Base-by-base conservation (phyloP, 1,140 invertebrate species). In the Musca domestica region DNA sequence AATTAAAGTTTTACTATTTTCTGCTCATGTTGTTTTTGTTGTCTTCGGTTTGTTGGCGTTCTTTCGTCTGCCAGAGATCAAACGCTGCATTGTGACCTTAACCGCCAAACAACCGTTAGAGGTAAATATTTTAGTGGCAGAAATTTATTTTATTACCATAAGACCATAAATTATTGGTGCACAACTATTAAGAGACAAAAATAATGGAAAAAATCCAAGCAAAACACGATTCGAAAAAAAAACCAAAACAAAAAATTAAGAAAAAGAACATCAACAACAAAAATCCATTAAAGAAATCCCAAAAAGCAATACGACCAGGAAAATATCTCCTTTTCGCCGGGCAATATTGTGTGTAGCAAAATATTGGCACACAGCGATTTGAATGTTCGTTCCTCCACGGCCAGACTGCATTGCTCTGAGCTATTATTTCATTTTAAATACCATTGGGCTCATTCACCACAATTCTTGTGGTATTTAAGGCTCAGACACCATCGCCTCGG, bases 121-220 rank as follows among this genome's bases (percentile, higher is more conserved):
- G 56, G 27, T 61, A 61, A 61, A 61, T 41, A 61, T 61, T 19
- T 61, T 34, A 41, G 34, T 41, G 34, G 34, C 34, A 30, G 56
- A 61, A 34, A 61, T 61, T 61, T 61, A 61, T 61, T 61, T 34
- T 41, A 34, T 61, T 61, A 41, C 27, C 56, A 61, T 61, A 61
- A 61, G 34, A 20, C 27, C 56, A 61, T 61, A 61, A 61, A 61
- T 61, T 61, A 61, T 61, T 61, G 56, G 7, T 61, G 17, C 27
- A 41, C 34, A 41, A 41, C 34, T 41, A 41, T 41, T 41, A 41
- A 41, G 34, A 41, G 34, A 41, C 34, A 41, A 41, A 41, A 41
- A 41, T 41, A 41, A 41, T 41, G 34, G 34, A 41, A 41, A 41
- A 41, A 41, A 7, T 2, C 2, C 34, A 5, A 7, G 10, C 6